Evolutionary conservation across 1,140 invertebrate species (phyloP), one percentile per base, ranked within the genome.

Genomic region (Nephila pilipes): DNA sequence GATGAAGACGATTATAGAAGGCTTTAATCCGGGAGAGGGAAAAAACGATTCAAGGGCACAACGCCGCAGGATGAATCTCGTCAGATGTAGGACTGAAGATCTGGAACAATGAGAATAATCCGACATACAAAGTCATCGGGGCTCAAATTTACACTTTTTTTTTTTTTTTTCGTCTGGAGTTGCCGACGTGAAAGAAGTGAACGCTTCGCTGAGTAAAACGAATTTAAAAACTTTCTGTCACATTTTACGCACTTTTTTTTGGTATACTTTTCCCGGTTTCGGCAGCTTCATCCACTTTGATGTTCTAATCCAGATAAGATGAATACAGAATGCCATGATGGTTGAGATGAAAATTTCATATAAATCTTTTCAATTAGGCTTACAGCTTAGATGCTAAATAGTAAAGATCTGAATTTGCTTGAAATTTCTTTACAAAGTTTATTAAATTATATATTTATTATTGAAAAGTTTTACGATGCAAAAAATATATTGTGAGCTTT

Each of bases 71-170:
- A 18, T 12, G 54, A 80, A 57, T 80, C 46, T 29, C 32, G 5
- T 22, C 38, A 38, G 63, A 90, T 80, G 38, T 20, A 29, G 65
- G 38, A 54, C 60, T 46, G 18, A 20, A 57, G 32, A 79, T 90
- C 38, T 57, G 55, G 69, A 90, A 69, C 54, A 90, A 90, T 80
- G 32, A 46, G 38, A 25, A 20, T 58, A 57, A 79, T 90, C 20
- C 88, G 88, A 58, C 88, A 90, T 69, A 90, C 55, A 90, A 90
- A 90, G 18, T n/a, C 88, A 90, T 80, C 38, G 54, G 69, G 69
- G 69, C 88, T 90, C 88, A 80, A 90, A 90, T 57, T 90, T 69
- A 2, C 29, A 6, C 6, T 46, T 10, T 46, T 80, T 32, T 57
- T 88, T 46, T 10, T 46, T 80, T 32, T 57, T 88, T 32, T 90